Percentiles rank a stretch among this genome's conserved stretches.
These are phyloP conservation scores for Allobates femoralis DNA, from an alignment of 2,797 vertebrate genomes.

Conservation along the genomic window DNA sequence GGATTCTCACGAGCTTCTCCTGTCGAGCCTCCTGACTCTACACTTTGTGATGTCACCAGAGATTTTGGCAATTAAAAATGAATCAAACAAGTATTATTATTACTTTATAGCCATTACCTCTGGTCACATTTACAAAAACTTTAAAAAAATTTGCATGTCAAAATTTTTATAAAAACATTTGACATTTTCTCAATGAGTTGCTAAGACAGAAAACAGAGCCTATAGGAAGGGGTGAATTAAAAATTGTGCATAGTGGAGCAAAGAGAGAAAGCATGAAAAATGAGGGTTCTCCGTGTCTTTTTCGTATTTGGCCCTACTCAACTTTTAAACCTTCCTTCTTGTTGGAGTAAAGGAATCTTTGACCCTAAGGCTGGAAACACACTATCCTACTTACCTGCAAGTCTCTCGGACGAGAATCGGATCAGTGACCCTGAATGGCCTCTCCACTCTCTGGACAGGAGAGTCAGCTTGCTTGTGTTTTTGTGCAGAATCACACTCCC, in stretches of 20 bases:
- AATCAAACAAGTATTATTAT: not conserved
- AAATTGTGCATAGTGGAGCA: too few relatives aligned
- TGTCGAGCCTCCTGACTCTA: not conserved
- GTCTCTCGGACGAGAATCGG: too few relatives aligned
- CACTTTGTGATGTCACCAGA: constrained; percentile 42
- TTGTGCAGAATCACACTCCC: too few relatives aligned
- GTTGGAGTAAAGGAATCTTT: not conserved
- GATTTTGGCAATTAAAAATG: not conserved
- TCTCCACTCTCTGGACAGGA: too few relatives aligned
- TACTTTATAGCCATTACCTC: not conserved
- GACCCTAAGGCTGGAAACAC: too few relatives aligned
- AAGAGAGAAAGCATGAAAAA: not conserved
- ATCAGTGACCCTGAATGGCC: too few relatives aligned
- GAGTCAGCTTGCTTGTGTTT: too few relatives aligned
- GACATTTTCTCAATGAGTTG: constrained; percentile 57
- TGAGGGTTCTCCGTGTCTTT: not conserved
- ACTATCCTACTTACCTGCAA: too few relatives aligned
- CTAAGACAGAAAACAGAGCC: too few relatives aligned
- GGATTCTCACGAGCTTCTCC: constrained; percentile 25
- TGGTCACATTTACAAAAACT: constrained; percentile 39
- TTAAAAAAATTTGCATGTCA: constrained; percentile 3
- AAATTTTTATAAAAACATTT: not conserved
- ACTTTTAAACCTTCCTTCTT: not conserved
- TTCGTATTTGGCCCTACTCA: too few relatives aligned
- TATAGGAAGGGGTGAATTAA: too few relatives aligned